Evolutionary conservation across 35 echinoderm and acorn worm species (phyloP).

Genomic region (Diadema setosum): DNA sequence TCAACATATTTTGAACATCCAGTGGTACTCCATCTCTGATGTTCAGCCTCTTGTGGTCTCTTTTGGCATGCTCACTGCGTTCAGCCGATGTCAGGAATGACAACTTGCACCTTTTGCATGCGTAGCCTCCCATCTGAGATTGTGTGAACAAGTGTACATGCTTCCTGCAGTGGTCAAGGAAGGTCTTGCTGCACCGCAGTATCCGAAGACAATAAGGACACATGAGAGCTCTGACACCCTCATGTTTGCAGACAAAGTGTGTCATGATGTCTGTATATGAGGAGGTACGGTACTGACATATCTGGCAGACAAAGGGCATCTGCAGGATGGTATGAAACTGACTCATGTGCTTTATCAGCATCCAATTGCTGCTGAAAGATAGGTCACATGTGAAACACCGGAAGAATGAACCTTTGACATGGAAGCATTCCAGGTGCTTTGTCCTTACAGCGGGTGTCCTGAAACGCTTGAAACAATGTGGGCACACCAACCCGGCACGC

Average conservation of each 20-base stretch:
- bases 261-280: conserved; percentile 10
- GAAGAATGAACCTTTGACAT: background rate
- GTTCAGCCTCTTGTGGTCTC: conserved; percentile 26
- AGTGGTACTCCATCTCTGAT: conserved; percentile 8
- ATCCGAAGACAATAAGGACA: conserved; percentile 41
- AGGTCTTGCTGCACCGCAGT: conserved; percentile 1
- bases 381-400: conserved; percentile 37
- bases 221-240: conserved; percentile 27
- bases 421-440: conserved; percentile 11
- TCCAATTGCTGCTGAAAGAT: background rate
- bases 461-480: conserved; percentile 44
- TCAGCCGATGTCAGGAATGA: conserved; percentile 35
- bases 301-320: conserved; percentile 43
- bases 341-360: background rate
- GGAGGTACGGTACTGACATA: conserved; percentile 36
- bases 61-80: conserved; percentile 25
- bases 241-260: conserved; percentile 29
- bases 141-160: conserved; percentile 23
- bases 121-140: background rate
- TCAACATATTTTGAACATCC: background rate
- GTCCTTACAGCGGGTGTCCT: conserved; percentile 1
- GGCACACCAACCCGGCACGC: conserved; percentile 23
- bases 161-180: conserved; percentile 36
- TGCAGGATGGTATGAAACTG: conserved; percentile 28
- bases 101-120: conserved; percentile 51